phyloP scores from a whole-genome alignment of 2,113 vertebrate species.

The Protobothrops mucrosquamatus region DNA sequence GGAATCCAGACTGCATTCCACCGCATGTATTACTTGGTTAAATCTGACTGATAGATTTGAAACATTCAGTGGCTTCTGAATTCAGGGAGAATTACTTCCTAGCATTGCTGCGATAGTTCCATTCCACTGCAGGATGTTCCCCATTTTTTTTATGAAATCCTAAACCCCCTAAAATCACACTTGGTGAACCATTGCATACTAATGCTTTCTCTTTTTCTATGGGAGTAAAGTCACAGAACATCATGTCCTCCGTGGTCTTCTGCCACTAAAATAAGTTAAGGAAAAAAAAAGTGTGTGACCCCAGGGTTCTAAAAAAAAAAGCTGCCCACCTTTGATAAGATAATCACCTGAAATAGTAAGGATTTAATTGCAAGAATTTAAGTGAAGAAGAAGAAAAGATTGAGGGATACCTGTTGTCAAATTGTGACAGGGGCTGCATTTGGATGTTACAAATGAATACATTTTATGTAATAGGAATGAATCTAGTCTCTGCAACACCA shows the following conservation, averaged over 20 bases:
- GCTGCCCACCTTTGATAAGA: background rate
- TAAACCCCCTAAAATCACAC: background rate
- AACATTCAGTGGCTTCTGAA: background rate
- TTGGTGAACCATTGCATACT: background rate
- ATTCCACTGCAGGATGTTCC: background rate
- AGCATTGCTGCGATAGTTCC: background rate
- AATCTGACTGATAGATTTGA: background rate
- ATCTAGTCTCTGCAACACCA: background rate
- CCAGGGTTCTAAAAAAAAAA: background rate
- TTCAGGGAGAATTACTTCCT: background rate
- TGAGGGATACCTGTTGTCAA: background rate
- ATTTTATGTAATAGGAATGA: background rate
- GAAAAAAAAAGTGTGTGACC: background rate
- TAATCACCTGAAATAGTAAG: background rate
- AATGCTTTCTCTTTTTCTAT: background rate
- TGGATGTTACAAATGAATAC: background rate
- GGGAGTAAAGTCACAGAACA: background rate
- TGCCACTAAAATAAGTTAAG: background rate
- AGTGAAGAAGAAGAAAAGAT: background rate
- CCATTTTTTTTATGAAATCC: background rate
- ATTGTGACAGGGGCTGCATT: background rate
- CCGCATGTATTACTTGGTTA: background rate
- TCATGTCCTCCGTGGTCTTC: background rate
- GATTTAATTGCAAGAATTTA: background rate
- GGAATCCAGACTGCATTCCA: background rate